Base-by-base conservation (phyloP, 2,888 invertebrate species). In the Stenodema calcarata region DNA sequence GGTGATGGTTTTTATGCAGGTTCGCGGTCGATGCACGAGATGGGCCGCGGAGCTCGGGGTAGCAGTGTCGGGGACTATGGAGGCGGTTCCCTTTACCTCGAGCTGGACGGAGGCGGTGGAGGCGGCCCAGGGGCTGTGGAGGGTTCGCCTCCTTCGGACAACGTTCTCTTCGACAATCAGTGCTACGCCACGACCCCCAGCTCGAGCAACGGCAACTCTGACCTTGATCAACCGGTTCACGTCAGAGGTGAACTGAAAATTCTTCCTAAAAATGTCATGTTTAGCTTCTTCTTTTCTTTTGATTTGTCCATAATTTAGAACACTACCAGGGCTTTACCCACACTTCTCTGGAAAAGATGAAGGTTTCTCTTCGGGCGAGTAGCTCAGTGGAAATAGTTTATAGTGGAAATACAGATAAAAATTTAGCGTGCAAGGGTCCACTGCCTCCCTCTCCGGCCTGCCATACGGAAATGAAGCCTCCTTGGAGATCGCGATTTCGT, bases 111-210 rank as follows among this genome's bases (percentile, higher is more conserved):
- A 27, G 42, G 79, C 69, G 86, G 78, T 91, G 93, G 95, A 0
- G 94, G 94, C 90, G 92, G 92, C 86, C 92, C 92, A 89, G 91
- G 91, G 87, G 89, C 90, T 87, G 89, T 89, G 87, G 94, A 94
- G 90, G 92, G 93, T 89, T 97, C 97, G 0, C 97, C 97, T 84
- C 97, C 97, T 3, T 97, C 97, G 81, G 97, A 98, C 92, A 96
- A 97, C 92, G 96, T 96, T 89, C 95, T 97, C 93, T 97, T 97
- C 91, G 97, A 98, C 93, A 97, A 97, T 93, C 97, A 97, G 91
- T 97, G 97, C 92, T 97, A 98, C 92, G 97, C 97, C 44, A 97
- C 97, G 70, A 97, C 97, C 54, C 97, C 98, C 18, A 97, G 97
- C 90, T 97, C 97, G 83, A 97, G 97, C 91, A 97, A 97, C 90